phyloP scores from a whole-genome alignment of 2,113 vertebrate species.

The Engystomops pustulosus region DNA sequence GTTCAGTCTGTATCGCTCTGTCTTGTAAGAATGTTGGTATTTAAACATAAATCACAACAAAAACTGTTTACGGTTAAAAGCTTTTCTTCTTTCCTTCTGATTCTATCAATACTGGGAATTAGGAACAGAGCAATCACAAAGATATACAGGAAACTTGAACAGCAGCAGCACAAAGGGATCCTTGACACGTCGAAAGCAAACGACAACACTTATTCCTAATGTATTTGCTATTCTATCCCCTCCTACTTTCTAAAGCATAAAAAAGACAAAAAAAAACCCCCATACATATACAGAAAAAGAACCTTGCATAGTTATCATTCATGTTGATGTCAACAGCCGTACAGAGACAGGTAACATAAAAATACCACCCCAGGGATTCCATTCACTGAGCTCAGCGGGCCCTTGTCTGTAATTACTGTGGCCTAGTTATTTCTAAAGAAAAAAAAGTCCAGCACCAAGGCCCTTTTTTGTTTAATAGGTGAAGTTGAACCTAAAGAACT shows the following conservation, averaged over 20 bases:
- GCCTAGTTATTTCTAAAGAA: conserved; percentile 77
- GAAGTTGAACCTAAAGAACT: conserved; percentile 86
- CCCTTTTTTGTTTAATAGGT: conserved; percentile 78
- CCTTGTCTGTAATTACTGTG: conserved; percentile 74
- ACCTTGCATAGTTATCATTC: conserved; percentile 68
- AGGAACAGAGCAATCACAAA: conserved; percentile 61
- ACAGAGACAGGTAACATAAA: conserved; percentile 76
- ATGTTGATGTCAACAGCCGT: conserved; percentile 74
- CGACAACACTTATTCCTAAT: conserved; percentile 57
- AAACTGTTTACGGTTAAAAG: background rate
- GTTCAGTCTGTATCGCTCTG: background rate
- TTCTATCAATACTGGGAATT: background rate
- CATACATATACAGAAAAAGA: conserved; percentile 44
- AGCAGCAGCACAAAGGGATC: conserved; percentile 62
- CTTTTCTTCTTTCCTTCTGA: conserved; percentile 13
- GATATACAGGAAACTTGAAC: conserved; percentile 54
- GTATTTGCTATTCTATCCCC: conserved; percentile 51
- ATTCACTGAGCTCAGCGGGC: conserved; percentile 73
- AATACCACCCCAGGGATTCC: conserved; percentile 73
- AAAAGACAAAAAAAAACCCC: conserved; percentile 55
- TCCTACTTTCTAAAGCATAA: conserved; percentile 61
- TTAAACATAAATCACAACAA: background rate
- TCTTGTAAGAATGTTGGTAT: background rate
- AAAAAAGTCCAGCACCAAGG: conserved; percentile 76
- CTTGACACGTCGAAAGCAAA: conserved; percentile 64